These are phyloP conservation scores for Scaptodrosophila latifasciaeformis DNA, from an alignment of 2,888 invertebrate species.

Conservation along the genomic window DNA sequence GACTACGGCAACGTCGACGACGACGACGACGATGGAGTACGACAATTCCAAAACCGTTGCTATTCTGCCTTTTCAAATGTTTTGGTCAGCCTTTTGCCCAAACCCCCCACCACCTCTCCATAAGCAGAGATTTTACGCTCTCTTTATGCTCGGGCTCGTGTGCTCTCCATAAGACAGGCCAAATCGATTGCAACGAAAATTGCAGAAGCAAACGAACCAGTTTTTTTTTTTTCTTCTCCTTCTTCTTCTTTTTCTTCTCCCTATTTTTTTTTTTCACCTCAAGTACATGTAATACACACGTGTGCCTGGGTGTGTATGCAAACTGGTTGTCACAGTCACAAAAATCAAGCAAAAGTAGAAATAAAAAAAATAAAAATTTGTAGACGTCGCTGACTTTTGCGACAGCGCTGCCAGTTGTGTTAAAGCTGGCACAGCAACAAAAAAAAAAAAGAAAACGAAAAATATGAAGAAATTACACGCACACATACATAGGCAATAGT, in stretches of 20 bases:
- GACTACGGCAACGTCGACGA: too few relatives aligned
- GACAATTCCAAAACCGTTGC: conserved; percentile 42
- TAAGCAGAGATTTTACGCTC: conserved; percentile 2
- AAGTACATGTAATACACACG: conserved; percentile 11
- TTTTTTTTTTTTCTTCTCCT: conserved; percentile 13
- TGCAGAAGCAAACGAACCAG: conserved; percentile 25
- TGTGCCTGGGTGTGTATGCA: conserved; percentile 8
- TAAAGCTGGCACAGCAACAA: conserved; percentile 13
- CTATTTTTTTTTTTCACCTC: conserved; percentile 29
- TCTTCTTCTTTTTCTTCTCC: conserved; percentile 9
- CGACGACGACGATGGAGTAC: too few relatives aligned
- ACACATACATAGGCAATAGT: conserved; percentile 25
- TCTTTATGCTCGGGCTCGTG: conserved; percentile 15
- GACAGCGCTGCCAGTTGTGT: conserved; percentile 36
- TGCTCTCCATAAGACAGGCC: conserved; percentile 3
- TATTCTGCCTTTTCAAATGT: conserved; percentile 41
- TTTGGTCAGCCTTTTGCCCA: conserved; percentile 9
- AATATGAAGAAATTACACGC: too few relatives aligned
- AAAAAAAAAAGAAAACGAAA: too few relatives aligned
- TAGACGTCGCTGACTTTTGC: neutral
- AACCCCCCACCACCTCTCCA: too few relatives aligned
- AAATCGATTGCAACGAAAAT: conserved; percentile 12
- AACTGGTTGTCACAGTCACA: conserved; percentile 40
- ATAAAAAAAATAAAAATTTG: conserved; percentile 6
- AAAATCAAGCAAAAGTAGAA: conserved; percentile 34